A percentile compares a stretch with the other conserved stretches of the same genome.
phyloP scores from a whole-genome alignment of 2,888 invertebrate genomes.

The Tromatobia lineatoria region DNA sequence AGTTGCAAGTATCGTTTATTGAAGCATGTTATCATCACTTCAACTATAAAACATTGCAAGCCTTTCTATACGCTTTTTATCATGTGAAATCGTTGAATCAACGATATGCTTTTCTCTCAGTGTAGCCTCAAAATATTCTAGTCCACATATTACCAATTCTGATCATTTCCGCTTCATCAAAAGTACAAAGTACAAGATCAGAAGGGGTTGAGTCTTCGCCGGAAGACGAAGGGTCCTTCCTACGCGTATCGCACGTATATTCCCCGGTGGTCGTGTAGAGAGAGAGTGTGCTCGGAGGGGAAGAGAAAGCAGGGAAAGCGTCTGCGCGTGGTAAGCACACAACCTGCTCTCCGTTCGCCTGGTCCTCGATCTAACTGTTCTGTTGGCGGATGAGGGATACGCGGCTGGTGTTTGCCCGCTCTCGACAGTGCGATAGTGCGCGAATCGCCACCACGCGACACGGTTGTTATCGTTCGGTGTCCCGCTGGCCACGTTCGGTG shows the following conservation, averaged over 20 bases:
- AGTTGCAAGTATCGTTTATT: too few relatives aligned
- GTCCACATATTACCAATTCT: not conserved
- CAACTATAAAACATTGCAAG: too few relatives aligned
- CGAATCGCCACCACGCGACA: constrained; percentile 82
- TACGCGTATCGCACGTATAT: not conserved
- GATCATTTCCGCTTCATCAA: not conserved
- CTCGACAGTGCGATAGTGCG: constrained; percentile 77
- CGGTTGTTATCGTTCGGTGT: constrained; percentile 75
- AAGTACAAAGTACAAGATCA: not conserved
- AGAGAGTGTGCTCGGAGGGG: not conserved
- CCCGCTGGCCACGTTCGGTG: constrained; percentile 2
- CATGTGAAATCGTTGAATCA: too few relatives aligned
- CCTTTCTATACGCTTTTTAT: too few relatives aligned
- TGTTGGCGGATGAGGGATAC: constrained; percentile 71
- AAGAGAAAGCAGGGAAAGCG: constrained; percentile 58
- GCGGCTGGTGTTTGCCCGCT: constrained; percentile 57
- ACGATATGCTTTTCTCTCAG: too few relatives aligned
- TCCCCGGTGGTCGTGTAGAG: constrained; percentile 2
- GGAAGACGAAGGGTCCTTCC: not conserved
- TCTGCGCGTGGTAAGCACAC: constrained; percentile 65
- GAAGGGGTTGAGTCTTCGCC: not conserved
- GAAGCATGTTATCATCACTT: too few relatives aligned
- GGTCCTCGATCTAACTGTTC: constrained; percentile 64
- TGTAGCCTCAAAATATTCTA: too few relatives aligned
- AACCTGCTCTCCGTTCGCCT: constrained; percentile 51